Conservation (phyloP, 2,888 invertebrate species). For the Campopleginae sp. region DNA sequence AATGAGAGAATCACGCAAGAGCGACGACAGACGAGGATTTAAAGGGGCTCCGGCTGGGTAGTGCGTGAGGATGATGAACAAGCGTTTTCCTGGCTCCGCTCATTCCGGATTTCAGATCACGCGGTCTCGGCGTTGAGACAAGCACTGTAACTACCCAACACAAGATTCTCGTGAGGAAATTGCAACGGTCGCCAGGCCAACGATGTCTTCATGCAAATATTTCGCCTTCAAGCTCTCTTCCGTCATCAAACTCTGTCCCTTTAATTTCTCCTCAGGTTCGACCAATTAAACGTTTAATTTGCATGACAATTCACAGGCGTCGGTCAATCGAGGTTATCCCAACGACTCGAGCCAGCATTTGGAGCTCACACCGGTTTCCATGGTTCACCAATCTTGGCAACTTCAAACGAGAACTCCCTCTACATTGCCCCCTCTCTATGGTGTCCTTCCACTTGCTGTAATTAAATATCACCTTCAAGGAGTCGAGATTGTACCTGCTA, state of each 20-base stretch:
- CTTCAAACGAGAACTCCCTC: slow-evolving; percentile 24
- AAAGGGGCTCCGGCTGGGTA: slow-evolving; percentile 4
- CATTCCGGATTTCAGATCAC: slow-evolving; percentile 70
- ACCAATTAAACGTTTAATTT: not conserved
- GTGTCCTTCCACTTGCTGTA: slow-evolving; percentile 46
- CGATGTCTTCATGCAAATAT: slow-evolving; percentile 50
- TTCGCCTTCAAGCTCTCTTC: slow-evolving; percentile 48
- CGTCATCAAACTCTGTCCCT: not conserved
- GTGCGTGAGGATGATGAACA: slow-evolving; percentile 64
- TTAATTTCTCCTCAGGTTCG: slow-evolving; percentile 39
- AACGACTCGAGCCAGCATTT: slow-evolving; percentile 24
- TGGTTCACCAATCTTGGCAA: slow-evolving; percentile 41
- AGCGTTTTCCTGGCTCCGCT: slow-evolving; percentile 52
- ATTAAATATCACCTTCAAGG: slow-evolving; percentile 53
- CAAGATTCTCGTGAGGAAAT: slow-evolving; percentile 17
- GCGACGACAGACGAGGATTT: slow-evolving; percentile 38
- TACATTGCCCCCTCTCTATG: slow-evolving; percentile 2
- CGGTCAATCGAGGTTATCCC: not conserved
- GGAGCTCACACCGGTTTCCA: slow-evolving; percentile 53
- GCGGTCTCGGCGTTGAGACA: slow-evolving; percentile 36
- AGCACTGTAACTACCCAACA: slow-evolving; percentile 25
- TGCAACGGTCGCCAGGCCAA: slow-evolving; percentile 45
- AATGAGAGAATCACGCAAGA: slow-evolving; percentile 36
- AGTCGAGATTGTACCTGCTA: slow-evolving; percentile 50
- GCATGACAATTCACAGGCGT: not conserved